phyloP scores from a whole-genome alignment of 2,797 vertebrate genomes.

The Gorsachius magnificus region DNA sequence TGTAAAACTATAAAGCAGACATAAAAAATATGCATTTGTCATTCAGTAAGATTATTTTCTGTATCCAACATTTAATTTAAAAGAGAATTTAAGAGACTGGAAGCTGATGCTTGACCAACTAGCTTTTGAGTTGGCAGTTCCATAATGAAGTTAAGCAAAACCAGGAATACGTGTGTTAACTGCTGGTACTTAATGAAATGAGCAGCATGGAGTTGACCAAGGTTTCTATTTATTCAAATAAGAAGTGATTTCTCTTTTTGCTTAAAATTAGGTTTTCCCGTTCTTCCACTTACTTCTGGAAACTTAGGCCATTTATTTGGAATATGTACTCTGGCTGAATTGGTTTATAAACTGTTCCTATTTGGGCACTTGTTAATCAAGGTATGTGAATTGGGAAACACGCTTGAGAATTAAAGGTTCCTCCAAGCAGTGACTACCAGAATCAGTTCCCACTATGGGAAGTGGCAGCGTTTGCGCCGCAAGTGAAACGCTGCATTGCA shows the following conservation, averaged over 20 bases:
- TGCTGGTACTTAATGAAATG: neutral
- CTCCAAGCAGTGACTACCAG: neutral
- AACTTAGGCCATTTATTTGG: neutral
- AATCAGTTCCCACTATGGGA: neutral
- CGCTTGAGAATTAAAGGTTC: neutral
- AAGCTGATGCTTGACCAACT: neutral
- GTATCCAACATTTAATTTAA: neutral
- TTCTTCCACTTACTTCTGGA: neutral
- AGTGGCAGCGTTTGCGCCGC: neutral
- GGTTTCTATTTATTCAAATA: neutral
- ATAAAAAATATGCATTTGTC: neutral
- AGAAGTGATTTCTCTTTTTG: neutral
- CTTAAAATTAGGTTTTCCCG: neutral
- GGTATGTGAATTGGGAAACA: neutral
- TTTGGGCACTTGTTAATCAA: neutral
- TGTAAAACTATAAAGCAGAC: neutral
- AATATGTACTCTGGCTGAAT: neutral
- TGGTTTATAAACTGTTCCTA: neutral
- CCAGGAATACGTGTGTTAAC: neutral
- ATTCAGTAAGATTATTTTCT: neutral
- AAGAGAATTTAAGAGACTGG: neutral
- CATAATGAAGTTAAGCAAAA: neutral
- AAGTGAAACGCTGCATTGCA: slow-evolving; percentile 23
- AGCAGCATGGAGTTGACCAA: neutral
- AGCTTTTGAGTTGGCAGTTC: neutral